phyloP scores from a whole-genome alignment of 2,113 vertebrate genomes.

The Heterotis niloticus region DNA sequence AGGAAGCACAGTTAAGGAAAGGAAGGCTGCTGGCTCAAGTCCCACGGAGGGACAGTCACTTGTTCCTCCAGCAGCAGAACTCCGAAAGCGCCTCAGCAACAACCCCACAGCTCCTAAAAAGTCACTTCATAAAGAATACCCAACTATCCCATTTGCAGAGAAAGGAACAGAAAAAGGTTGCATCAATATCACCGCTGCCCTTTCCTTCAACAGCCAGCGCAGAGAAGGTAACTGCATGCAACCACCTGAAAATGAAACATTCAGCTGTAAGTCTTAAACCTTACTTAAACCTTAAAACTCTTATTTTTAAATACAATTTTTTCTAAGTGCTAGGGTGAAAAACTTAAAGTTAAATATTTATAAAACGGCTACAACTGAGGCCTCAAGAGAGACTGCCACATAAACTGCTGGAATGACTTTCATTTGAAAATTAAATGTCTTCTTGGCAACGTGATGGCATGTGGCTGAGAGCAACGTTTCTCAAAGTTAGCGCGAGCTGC shows the following conservation, averaged over 20 bases:
- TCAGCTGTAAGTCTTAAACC: constrained; percentile 7
- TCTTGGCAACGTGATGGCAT: constrained; percentile 13
- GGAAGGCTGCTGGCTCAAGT: too few relatives aligned
- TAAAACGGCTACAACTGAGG: constrained; percentile 23
- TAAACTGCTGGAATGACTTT: constrained; percentile 22
- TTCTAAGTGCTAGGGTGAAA: constrained; percentile 14
- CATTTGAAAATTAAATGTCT: constrained; percentile 32
- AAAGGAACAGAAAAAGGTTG: too few relatives aligned
- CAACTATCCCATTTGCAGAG: too few relatives aligned
- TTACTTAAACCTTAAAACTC: constrained; percentile 27
- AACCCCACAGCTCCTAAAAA: too few relatives aligned
- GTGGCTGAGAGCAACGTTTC: constrained; percentile 13
- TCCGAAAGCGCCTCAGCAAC: too few relatives aligned
- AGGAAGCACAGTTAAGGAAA: constrained; percentile 25
- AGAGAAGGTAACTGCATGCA: background rate
- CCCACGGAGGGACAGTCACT: too few relatives aligned
- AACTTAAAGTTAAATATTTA: constrained; percentile 36
- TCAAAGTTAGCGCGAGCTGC: constrained; percentile 3
- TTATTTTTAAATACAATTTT: constrained; percentile 5
- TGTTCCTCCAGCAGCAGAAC: too few relatives aligned
- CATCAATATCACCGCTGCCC: background rate
- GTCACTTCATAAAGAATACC: too few relatives aligned
- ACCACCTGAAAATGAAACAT: constrained; percentile 6
- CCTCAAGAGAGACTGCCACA: constrained; percentile 16
- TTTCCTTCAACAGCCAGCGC: background rate